A percentile compares a stretch with the other conserved stretches of the same genome.
These are phyloP conservation scores for Octodonta nipae DNA, from an alignment of 2,888 invertebrate genomes.

Conservation along the genomic window DNA sequence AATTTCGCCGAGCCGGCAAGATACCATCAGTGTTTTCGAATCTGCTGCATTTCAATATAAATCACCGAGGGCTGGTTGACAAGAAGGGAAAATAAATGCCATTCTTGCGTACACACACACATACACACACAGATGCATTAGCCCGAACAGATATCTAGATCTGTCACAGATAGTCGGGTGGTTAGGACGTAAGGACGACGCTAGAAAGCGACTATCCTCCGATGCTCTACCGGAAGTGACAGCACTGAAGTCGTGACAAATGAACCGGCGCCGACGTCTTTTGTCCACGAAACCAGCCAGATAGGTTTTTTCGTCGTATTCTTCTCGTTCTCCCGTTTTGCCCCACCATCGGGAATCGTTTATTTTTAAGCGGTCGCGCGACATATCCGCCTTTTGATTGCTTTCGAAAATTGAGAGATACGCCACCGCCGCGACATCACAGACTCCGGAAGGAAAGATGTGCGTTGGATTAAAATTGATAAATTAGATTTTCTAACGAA, in stretches of 20 bases:
- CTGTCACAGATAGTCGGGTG: conserved; percentile 6
- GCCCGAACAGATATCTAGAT: too few species aligned
- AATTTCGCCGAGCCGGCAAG: too few species aligned
- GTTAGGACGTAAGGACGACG: too few species aligned
- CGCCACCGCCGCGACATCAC: background rate
- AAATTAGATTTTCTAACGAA: too few species aligned
- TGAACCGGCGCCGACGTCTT: conserved; percentile 35
- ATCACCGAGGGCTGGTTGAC: conserved; percentile 1
- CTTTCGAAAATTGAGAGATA: conserved; percentile 5
- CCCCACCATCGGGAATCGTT: conserved; percentile 11
- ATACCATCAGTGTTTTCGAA: too few species aligned
- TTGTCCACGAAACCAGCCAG: conserved; percentile 18
- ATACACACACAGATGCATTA: background rate
- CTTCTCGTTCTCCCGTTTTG: too few species aligned
- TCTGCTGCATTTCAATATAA: conserved; percentile 2
- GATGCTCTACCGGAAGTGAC: conserved; percentile 30
- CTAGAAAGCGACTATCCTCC: too few species aligned
- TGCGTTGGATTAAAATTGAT: conserved; percentile 1
- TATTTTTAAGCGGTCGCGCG: conserved; percentile 12
- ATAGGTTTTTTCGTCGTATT: conserved; percentile 9
- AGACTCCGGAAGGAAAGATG: background rate
- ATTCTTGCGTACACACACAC: background rate
- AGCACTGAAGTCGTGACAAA: conserved; percentile 35
- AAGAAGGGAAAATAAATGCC: conserved; percentile 1
- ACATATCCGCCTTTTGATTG: conserved; percentile 11